Evolutionary conservation across 2,888 invertebrate species (phyloP).

Genomic region (Acronicta leporina): DNA sequence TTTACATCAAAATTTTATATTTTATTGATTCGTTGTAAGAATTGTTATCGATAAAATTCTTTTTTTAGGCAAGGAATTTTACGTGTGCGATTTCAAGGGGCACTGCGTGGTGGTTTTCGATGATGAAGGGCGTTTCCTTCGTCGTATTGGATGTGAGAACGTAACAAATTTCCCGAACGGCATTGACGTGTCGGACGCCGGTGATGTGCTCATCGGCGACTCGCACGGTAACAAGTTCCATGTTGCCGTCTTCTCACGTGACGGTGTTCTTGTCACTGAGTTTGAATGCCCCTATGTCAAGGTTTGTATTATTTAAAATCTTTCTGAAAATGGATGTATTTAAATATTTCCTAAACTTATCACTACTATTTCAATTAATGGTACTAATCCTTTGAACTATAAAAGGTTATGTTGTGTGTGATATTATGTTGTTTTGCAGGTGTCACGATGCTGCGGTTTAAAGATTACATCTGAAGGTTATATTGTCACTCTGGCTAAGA

Average conservation of each 20-base stretch:
- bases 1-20: background rate
- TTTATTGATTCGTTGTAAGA: too few species aligned
- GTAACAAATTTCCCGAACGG: conserved; percentile 99
- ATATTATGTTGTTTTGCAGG: conserved; percentile 90
- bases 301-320: conserved; percentile 84
- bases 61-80: conserved; percentile 94
- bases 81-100: conserved; percentile 99
- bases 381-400: too few species aligned
- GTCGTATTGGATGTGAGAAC: conserved; percentile 98
- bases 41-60: background rate
- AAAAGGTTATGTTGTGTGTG: too few species aligned
- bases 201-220: conserved; percentile 98
- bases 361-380: too few species aligned
- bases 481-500: conserved; percentile 98
- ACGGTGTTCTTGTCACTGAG: conserved; percentile 95
- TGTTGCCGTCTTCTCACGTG: conserved; percentile 97
- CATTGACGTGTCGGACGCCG: conserved; percentile 98
- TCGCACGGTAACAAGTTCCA: conserved; percentile 99
- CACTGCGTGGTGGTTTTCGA: conserved; percentile 99
- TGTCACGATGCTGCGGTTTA: conserved; percentile 98
- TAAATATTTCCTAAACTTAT: background rate
- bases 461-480: conserved; percentile 99
- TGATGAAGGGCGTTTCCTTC: conserved; percentile 96
- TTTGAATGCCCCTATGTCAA: conserved; percentile 99
- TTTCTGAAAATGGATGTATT: background rate